Base-by-base conservation (phyloP, 2,888 invertebrate species). In the Synergus umbraculus region DNA sequence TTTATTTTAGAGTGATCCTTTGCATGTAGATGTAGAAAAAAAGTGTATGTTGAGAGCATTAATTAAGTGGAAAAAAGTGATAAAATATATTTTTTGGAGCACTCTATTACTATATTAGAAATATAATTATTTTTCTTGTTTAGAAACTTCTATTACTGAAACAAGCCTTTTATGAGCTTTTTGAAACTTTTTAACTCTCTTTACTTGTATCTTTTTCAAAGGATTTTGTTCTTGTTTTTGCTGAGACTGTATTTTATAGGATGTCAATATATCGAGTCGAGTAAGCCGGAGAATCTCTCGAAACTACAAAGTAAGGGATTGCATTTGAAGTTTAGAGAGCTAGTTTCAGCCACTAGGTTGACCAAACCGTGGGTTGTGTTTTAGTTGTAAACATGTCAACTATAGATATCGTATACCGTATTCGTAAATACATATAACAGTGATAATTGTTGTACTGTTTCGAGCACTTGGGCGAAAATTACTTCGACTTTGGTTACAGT, bases 291-390 rank as follows among this genome's bases (percentile, higher is more conserved):
- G 29, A 73, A 73, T 58, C 73, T 29, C 54, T n/a, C n/a, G 54
- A 41, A 73, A 73, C 73, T 37, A 54, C 73, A 73, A 73, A 73
- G 54, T 54, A 54, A 54, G 73, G 54, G 54, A 73, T 73, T 73
- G 69, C 49, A 69, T 54, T 49, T 58, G 49, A 73, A 73, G 37
- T 73, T 54, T 37, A 58, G 73, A 54, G 54, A 54, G 54, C 73
- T 13, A 73, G 49, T 73, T 73, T 15, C 54, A 58, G n/a, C 49
- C 22, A 54, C 44, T 15, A 29, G 49, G 10, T 73, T 73, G 69
- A 69, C 46, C 29, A 49, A 69, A 69, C 29, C 49, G 49, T 49
- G 49, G n/a, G 46, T 69, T 67, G 67, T 69, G 15, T 46, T 29
- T 49, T 3, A 69, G 37, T 12, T 73, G 37, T 58, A 54, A 73